Percentiles rank a stretch among this genome's conserved stretches.
phyloP scores from a whole-genome alignment of 1,140 invertebrate genomes.

The Elysia chlorotica region DNA sequence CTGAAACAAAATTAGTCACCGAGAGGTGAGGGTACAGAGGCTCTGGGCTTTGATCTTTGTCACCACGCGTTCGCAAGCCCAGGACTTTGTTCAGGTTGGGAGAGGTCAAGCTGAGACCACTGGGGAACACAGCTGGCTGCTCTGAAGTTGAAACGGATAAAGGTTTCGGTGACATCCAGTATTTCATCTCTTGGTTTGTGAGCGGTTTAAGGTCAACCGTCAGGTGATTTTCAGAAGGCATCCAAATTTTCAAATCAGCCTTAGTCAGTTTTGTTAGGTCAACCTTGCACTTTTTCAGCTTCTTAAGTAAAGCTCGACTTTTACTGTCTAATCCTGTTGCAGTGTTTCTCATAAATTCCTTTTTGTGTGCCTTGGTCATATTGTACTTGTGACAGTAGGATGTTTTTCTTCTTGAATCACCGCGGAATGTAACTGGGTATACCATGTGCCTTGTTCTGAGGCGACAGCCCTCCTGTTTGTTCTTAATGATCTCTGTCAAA shows the following conservation, averaged over 20 bases:
- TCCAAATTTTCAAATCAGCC: constrained; percentile 40
- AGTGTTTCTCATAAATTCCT: constrained; percentile 32
- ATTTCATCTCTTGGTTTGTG: constrained; percentile 18
- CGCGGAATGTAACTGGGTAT: constrained; percentile 43
- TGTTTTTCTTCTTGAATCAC: no score
- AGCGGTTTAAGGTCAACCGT: constrained; percentile 26
- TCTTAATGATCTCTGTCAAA: constrained; percentile 41
- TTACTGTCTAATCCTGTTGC: constrained; percentile 37
- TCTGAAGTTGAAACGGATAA: not conserved
- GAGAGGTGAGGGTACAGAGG: constrained; percentile 6
- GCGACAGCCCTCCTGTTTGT: constrained; percentile 34
- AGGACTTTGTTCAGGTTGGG: constrained; percentile 45
- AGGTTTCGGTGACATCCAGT: constrained; percentile 25
- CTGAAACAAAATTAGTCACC: constrained; percentile 35
- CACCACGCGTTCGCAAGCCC: constrained; percentile 46
- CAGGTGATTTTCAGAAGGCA: constrained; percentile 19
- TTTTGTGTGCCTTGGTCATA: constrained; percentile 41
- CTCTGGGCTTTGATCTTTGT: no score
- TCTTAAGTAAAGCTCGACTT: constrained; percentile 32
- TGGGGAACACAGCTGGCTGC: constrained; percentile 42
- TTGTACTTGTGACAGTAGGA: constrained; percentile 45
- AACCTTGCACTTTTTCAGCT: constrained; percentile 38
- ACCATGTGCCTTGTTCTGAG: constrained; percentile 36
- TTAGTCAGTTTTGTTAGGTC: constrained; percentile 31
- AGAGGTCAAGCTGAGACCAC: constrained; percentile 38